Base-by-base conservation (phyloP, 2,888 invertebrate species). In the Sicus ferrugineus region DNA sequence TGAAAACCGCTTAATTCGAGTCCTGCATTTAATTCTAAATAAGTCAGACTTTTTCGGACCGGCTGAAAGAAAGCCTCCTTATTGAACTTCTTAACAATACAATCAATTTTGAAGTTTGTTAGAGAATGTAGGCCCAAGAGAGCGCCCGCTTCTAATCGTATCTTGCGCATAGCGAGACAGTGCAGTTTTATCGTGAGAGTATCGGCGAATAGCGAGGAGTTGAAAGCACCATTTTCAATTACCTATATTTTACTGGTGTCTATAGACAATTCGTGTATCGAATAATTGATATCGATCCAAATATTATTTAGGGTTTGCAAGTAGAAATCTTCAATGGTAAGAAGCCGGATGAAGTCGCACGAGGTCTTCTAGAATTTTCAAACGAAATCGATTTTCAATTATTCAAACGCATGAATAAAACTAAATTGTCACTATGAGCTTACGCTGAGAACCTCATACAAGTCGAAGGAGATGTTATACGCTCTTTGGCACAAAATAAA, bases 61-160 rank as follows among this genome's bases (percentile, higher is more conserved):
- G 83, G 82, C 56, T 83, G 83, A 50, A 84, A 75, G 38, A 84
- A 78, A 2, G 76, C 74, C n/a, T n/a, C n/a, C 23, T 79, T 65
- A 54, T 76, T 74, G 2, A 81, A 68, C 0, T 63, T 48, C 0
- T 69, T 63, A 5, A 82, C 46, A 2, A 64, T 71, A 0, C 77
- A 75, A 2, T 71, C 73, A 11, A 84, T 78, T 3, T 74, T 76
- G 11, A 84, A 72, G 42, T 76, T 77, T n/a, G 70, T 73, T 1
- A 84, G 69, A 0, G 75, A 73, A 2, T 78, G 74, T 0, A 84
- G 73, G 0, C 83, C 83, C 3, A 83, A 71, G 1, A 84, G 62
- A 0, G 78, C 77, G 3, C 81, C 81, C 64, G 74, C 75, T n/a
- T 74, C 70, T 0, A n/a, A n/a, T n/a, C n/a, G n/a, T n/a, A 84